These are phyloP conservation scores for Lapara coniferarum DNA, from an alignment of 2,888 invertebrate genomes.

Conservation along the genomic window DNA sequence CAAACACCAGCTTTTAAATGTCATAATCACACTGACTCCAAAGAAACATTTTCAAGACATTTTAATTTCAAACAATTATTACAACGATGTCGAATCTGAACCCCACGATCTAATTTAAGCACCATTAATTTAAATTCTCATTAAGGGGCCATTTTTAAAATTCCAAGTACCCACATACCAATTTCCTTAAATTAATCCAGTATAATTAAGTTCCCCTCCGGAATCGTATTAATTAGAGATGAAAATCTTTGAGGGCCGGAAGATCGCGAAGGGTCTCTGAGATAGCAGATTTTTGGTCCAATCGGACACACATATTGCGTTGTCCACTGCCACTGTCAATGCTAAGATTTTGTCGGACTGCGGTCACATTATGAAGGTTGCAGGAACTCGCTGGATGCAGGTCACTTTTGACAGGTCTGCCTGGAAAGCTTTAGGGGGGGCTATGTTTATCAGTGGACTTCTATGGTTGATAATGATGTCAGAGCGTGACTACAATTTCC, in stretches of 20 bases:
- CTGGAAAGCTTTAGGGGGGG: too few relatives aligned
- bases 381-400: too few relatives aligned
- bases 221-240: conserved; percentile 17
- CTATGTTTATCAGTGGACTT: too few relatives aligned
- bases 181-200: conserved; percentile 20
- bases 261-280: background rate
- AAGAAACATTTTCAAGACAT: background rate
- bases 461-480: too few relatives aligned
- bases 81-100: background rate
- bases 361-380: too few relatives aligned
- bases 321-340: too few relatives aligned
- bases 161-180: conserved; percentile 24
- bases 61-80: background rate
- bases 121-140: conserved; percentile 20
- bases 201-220: conserved; percentile 16
- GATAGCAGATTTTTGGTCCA: background rate
- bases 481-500: too few relatives aligned
- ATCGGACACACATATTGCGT: conserved; percentile 24
- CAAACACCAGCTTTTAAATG: too few relatives aligned
- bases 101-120: conserved; percentile 7
- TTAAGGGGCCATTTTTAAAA: conserved; percentile 15
- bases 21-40: too few relatives aligned
- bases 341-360: too few relatives aligned
- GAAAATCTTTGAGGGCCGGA: conserved; percentile 18
- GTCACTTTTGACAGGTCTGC: too few relatives aligned